Percentiles rank a stretch among this genome's conserved stretches.
phyloP scores from a whole-genome alignment of 37 sponge, comb jelly and placozoan species.

The Amphimedon queenslandica region DNA sequence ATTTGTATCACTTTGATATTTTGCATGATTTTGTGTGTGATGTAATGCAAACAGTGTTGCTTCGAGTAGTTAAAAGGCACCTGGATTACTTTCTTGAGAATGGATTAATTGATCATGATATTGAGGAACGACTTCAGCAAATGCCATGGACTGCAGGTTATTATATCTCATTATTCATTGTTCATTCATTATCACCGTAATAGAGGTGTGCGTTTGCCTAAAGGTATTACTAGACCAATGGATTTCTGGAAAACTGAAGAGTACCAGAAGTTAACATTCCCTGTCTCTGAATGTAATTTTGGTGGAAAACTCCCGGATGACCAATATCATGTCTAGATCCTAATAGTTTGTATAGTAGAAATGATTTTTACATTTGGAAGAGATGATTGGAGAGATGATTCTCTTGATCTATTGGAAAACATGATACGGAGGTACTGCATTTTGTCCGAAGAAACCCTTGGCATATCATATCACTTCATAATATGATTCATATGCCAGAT shows the following conservation, averaged over 20 bases:
- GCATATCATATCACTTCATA: slow-evolving; percentile 22
- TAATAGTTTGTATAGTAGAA: slow-evolving; percentile 20
- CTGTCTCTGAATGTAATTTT: slow-evolving; percentile 29
- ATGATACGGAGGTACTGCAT: slow-evolving; percentile 28
- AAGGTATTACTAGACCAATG: slow-evolving; percentile 14
- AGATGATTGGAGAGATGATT: slow-evolving; percentile 8
- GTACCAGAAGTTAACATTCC: slow-evolving; percentile 18
- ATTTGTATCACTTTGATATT: slow-evolving; percentile 1
- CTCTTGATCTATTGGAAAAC: slow-evolving; percentile 2
- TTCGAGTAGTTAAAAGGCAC: neutral
- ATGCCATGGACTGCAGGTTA: slow-evolving; percentile 40
- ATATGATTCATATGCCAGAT: slow-evolving; percentile 22
- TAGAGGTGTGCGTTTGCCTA: slow-evolving; percentile 34
- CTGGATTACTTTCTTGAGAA: neutral
- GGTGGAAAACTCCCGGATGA: slow-evolving; percentile 13
- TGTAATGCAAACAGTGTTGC: slow-evolving; percentile 8
- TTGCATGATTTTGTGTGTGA: slow-evolving; percentile 24
- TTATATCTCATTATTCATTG: neutral
- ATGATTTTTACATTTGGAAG: slow-evolving; percentile 21
- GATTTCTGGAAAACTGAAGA: slow-evolving; percentile 49
- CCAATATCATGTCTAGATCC: slow-evolving; percentile 25
- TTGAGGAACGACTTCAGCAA: slow-evolving; percentile 5
- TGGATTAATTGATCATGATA: neutral
- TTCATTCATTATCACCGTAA: slow-evolving; percentile 1
- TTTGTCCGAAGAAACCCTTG: slow-evolving; percentile 18